Percentiles rank a stretch among this genome's conserved stretches.
Conservation (phyloP, 2,113 vertebrate species). For the Coturnix japonica region DNA sequence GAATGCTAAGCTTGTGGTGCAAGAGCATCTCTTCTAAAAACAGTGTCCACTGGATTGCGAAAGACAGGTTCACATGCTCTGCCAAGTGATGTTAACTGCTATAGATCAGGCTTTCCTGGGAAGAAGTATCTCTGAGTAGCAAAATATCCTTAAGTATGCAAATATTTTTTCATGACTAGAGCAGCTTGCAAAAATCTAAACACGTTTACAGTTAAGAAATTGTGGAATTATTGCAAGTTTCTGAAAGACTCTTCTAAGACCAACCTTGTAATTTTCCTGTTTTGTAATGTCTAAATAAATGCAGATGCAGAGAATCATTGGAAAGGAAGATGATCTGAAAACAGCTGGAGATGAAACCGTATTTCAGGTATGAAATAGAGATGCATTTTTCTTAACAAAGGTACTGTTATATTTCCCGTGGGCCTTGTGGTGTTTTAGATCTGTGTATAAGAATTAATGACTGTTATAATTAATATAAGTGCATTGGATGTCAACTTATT, state of each 20-base stretch:
- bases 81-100: neutral
- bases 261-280: constrained; percentile 14
- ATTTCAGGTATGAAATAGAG: constrained; percentile 67
- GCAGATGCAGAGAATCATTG: constrained; percentile 93
- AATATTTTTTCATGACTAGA: neutral
- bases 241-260: neutral
- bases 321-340: constrained; percentile 83
- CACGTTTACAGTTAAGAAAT: neutral
- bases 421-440: neutral
- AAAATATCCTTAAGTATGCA: neutral
- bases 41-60: neutral
- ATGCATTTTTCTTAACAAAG: neutral
- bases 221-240: neutral
- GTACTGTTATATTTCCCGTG: neutral
- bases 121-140: neutral
- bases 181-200: neutral
- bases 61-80: neutral
- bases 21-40: constrained; percentile 3
- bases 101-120: neutral
- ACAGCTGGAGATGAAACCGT: constrained; percentile 9
- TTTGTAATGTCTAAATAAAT: constrained; percentile 42
- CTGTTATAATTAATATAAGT: neutral
- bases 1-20: neutral
- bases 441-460: neutral
- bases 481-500: neutral